phyloP scores from a whole-genome alignment of 2,113 vertebrate species.

The Alethe diademata region DNA sequence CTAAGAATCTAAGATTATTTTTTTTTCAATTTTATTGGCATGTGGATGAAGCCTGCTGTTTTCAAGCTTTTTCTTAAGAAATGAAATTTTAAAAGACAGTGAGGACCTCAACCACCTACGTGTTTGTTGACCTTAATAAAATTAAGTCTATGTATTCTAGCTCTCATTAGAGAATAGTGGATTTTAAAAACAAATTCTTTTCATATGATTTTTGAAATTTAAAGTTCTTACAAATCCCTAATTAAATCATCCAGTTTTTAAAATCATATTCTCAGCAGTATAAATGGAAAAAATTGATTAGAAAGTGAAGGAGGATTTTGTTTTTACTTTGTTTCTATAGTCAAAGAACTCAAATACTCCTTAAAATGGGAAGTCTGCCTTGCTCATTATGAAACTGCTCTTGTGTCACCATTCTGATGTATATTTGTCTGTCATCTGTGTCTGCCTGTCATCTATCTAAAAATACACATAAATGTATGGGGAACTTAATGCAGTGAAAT shows the following conservation, averaged over 20 bases:
- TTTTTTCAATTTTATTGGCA: not conserved
- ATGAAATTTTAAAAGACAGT: not conserved
- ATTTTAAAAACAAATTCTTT: not conserved
- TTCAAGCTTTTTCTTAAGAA: not conserved
- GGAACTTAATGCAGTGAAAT: not conserved
- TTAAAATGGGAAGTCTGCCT: not conserved
- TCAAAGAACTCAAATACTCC: not conserved
- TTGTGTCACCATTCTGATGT: not conserved
- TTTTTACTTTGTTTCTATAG: not conserved
- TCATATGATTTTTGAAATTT: not conserved
- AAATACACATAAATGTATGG: not conserved
- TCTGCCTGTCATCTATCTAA: constrained; percentile 21
- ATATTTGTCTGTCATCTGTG: constrained; percentile 17
- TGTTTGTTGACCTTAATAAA: not conserved
- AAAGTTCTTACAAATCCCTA: not conserved
- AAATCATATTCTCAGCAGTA: not conserved
- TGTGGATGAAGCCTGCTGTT: not conserved
- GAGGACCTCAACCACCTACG: not conserved
- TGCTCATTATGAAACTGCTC: not conserved
- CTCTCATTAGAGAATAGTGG: not conserved
- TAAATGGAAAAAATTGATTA: not conserved
- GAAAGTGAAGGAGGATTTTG: not conserved
- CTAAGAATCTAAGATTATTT: not conserved
- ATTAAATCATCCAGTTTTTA: not conserved
- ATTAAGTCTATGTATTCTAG: not conserved